Percentiles rank a stretch among this genome's conserved stretches.
Evolutionary conservation across 2,888 invertebrate species (phyloP).

Genomic region (Sminthurides aquaticus): DNA sequence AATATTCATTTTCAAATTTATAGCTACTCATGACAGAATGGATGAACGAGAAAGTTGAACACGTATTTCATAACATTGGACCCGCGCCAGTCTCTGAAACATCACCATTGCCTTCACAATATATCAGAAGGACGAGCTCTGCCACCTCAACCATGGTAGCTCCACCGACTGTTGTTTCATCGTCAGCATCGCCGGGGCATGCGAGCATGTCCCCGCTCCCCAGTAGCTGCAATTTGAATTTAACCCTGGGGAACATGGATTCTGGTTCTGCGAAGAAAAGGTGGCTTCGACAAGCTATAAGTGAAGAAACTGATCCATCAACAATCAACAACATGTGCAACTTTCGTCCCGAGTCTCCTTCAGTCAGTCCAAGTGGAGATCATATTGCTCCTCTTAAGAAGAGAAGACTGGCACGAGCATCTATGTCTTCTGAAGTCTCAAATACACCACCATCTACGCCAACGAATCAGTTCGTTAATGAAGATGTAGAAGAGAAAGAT

Average conservation of each 20-base stretch:
- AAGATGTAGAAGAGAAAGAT: slow-evolving; percentile 21
- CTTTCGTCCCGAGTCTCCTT: slow-evolving; percentile 36
- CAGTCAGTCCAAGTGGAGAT: slow-evolving; percentile 40
- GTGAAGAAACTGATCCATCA: slow-evolving; percentile 59
- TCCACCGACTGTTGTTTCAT: not conserved
- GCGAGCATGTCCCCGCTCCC: not conserved
- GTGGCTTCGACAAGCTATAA: slow-evolving; percentile 90
- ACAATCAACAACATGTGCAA: slow-evolving; percentile 6
- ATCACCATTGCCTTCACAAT: slow-evolving; percentile 29
- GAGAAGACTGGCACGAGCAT: slow-evolving; percentile 72
- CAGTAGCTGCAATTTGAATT: not conserved
- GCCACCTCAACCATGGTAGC: slow-evolving; percentile 10
- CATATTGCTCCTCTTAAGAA: slow-evolving; percentile 74
- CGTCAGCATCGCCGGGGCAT: slow-evolving; percentile 13
- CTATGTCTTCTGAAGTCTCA: slow-evolving; percentile 59
- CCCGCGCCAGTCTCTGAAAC: slow-evolving; percentile 18
- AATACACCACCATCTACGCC: slow-evolving; percentile 48
- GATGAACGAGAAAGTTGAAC: slow-evolving; percentile 67
- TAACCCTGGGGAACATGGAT: slow-evolving; percentile 27
- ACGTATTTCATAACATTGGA: slow-evolving; percentile 43
- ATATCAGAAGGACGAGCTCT: slow-evolving; percentile 32
- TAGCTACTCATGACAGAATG: slow-evolving; percentile 77
- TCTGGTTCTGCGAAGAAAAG: slow-evolving; percentile 83
- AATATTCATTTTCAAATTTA: not conserved
- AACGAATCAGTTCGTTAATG: slow-evolving; percentile 27